These are phyloP conservation scores for Tachina lurida DNA, from an alignment of 2,888 invertebrate genomes.

Conservation along the genomic window DNA sequence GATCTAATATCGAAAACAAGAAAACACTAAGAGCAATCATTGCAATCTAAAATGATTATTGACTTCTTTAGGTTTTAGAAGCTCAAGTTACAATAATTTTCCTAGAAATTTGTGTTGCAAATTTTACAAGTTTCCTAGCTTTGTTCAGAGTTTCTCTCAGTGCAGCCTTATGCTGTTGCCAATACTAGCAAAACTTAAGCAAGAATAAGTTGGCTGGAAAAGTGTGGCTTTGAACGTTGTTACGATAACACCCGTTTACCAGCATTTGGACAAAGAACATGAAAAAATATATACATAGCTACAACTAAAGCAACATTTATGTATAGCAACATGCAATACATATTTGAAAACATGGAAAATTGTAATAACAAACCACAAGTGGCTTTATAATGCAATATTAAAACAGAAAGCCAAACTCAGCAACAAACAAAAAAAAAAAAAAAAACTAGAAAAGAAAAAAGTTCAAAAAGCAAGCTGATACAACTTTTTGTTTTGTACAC, in stretches of 20 bases:
- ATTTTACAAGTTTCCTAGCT: not conserved
- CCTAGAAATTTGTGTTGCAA: not conserved
- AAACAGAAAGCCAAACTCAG: slow-evolving; percentile 28
- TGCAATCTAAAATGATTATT: not conserved
- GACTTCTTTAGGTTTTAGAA: not conserved
- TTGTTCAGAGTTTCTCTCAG: slow-evolving; percentile 15
- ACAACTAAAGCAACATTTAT: slow-evolving; percentile 34
- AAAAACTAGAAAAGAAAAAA: not conserved
- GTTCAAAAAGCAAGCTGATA: slow-evolving; percentile 20
- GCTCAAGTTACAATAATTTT: not conserved
- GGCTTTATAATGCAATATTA: slow-evolving; percentile 31
- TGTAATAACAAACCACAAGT: slow-evolving; percentile 63
- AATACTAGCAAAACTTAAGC: not conserved
- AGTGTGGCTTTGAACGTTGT: slow-evolving; percentile 68
- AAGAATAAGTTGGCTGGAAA: slow-evolving; percentile 43
- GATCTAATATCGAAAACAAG: not conserved
- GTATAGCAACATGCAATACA: slow-evolving; percentile 53
- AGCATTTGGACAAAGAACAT: slow-evolving; percentile 53
- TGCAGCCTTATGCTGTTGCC: not conserved
- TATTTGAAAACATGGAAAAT: slow-evolving; percentile 70
- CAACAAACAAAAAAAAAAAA: slow-evolving; percentile 11
- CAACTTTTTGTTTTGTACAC: not conserved
- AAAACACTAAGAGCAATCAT: slow-evolving; percentile 29
- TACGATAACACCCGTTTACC: slow-evolving; percentile 70
- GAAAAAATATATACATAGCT: slow-evolving; percentile 38